A percentile compares a stretch with the other conserved stretches of the same genome.
Conservation (phyloP, 2,113 vertebrate genomes). For the Ammodytes marinus region DNA sequence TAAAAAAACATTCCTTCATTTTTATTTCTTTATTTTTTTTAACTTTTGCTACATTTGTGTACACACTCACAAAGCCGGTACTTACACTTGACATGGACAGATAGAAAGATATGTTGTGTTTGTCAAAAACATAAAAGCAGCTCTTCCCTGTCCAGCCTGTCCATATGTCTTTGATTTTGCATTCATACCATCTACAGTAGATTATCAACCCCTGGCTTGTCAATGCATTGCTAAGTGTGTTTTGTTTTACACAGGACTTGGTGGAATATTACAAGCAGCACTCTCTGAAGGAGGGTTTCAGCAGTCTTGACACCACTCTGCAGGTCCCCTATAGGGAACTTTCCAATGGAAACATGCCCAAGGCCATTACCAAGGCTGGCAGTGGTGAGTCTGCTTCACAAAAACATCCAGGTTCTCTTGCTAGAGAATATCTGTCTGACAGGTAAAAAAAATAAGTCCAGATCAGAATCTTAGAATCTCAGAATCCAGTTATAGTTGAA, state of each 20-base stretch:
- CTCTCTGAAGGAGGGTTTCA: conserved; percentile 95
- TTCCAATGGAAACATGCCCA: conserved; percentile 84
- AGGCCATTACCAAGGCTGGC: conserved; percentile 78
- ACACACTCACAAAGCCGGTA: not conserved
- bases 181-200: not conserved
- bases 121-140: conserved; percentile 5
- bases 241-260: conserved; percentile 86
- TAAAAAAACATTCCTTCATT: not conserved
- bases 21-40: conserved; percentile 6
- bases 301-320: conserved; percentile 94
- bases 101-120: not conserved
- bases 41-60: conserved; percentile 1
- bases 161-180: conserved; percentile 7
- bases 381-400: conserved; percentile 86
- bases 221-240: conserved; percentile 1
- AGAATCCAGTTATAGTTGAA: conserved; percentile 22
- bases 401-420: conserved; percentile 48
- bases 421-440: conserved; percentile 40
- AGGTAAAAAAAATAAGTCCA: conserved; percentile 38
- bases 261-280: conserved; percentile 94
- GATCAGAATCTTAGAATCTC: conserved; percentile 9
- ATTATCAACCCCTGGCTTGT: not conserved
- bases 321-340: conserved; percentile 91
- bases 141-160: not conserved
- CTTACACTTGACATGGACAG: not conserved